Evolutionary conservation across 2,888 invertebrate species (phyloP), one percentile per base, ranked within the genome.

Genomic region (Ennomos quercinarius): DNA sequence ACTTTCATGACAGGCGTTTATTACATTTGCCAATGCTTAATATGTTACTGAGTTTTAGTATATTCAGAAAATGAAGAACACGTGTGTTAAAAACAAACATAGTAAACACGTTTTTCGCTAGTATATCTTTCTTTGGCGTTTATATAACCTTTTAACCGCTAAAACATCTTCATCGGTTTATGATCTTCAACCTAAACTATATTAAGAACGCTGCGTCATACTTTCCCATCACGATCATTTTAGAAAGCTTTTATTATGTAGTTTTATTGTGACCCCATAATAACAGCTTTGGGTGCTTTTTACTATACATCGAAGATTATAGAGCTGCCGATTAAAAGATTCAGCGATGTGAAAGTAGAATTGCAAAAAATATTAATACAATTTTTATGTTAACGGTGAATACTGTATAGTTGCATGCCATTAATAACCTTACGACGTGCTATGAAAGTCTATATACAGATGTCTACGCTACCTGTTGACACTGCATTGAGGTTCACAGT

Each of bases 341-440:
- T 70, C 68, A 59, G 69, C 73, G 64, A 68, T 52, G 77, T 66
- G 74, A 79, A 79, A 79, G 79, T 63, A 47, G 48, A 68, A 68
- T 73, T 69, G 71, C 68, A 76, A 70, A 76, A 70, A 77, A 74
- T 73, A 66, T 61, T 52, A 55, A 61, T 64, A 59, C 56, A 58
- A 53, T 50, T 17, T 43, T 67, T 53, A 34, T 44, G 17, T 4
- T 43, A 34, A 48, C 39, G 11, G 36, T 35, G n/a, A 13, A 45
- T 11, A n/a, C n/a, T n/a, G 10, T 51, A 11, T 10, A 12, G 8
- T 12, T 46, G 17, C 17, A 44, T 45, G n/a, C 27, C 34, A 68
- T 51, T 49, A 35, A 37, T 43, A 27, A 53, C 51, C 49, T 57
- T 61, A 62, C 54, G 43, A 48, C 36, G 12, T 47, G 53, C 39